Base-by-base conservation (phyloP, 2,113 vertebrate species). In the Mugil cephalus region DNA sequence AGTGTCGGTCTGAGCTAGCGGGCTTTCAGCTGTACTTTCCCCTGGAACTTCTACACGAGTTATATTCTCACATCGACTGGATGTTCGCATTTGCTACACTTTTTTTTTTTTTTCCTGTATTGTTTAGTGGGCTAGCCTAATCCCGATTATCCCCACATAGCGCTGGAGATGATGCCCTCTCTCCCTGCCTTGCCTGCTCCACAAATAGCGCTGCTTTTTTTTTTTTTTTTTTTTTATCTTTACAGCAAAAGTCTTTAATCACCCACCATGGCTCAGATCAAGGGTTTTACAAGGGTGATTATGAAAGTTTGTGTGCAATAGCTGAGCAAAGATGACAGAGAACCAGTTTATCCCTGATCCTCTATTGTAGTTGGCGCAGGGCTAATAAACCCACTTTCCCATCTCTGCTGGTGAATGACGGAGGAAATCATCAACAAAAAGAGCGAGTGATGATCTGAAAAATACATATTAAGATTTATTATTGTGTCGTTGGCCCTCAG, bases 61-160 rank as follows among this genome's bases (percentile, higher is more conserved):
- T 73, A 60, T 51, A 66, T 43, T 78, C 76, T 70, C 51, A 19
- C 15, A 17, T 67, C 5, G 21, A 56, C 56, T 64, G 12, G 21
- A 77, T 61, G 50, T 52, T 74, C 54, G 24, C 36, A 77, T 71
- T 70, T 76, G 40, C 52, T 56, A 53, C 15, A 48, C n/a, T 19
- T 39, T 65, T 24, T 75, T 18, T n/a, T n/a, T 45, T 35, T 67
- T 54, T 74, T 39, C 42, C 47, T 45, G 53, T 46, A 59, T 74
- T 87, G 77, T 77, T 77, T 47, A 72, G 82, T 67, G 40, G 69
- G 52, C 36, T 43, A 12, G 63, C n/a, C 35, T 88, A 87, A 88
- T 89, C 87, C 90, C 42, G 86, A 87, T 89, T 82, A 84, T 78
- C 74, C 79, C 69, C 69, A 64, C 70, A 18, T 38, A 40, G 53